phyloP scores from a whole-genome alignment of 2,888 invertebrate species.

The Mesochorus sp. region DNA sequence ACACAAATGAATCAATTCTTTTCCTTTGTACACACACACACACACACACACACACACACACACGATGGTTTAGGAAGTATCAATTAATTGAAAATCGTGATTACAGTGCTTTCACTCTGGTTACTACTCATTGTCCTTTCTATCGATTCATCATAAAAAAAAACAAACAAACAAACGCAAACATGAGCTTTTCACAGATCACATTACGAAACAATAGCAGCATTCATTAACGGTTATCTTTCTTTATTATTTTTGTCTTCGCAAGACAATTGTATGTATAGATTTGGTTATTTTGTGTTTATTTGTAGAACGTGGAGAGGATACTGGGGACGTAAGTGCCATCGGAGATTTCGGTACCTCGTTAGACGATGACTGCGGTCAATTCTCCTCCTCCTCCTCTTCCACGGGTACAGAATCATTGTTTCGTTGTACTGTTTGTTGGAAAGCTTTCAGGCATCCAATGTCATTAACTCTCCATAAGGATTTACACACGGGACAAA shows the following conservation, averaged over 20 bases:
- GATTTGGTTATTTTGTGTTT: slow-evolving; percentile 71
- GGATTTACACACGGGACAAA: slow-evolving; percentile 86
- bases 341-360: slow-evolving; percentile 73
- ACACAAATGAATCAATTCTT: no score
- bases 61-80: no score
- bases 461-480: slow-evolving; percentile 86
- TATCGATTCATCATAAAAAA: no score
- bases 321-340: slow-evolving; percentile 71
- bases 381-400: no score
- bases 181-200: slow-evolving; percentile 31
- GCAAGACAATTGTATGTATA: slow-evolving; percentile 34
- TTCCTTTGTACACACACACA: no score
- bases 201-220: slow-evolving; percentile 32
- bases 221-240: neutral
- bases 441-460: slow-evolving; percentile 86
- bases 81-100: no score
- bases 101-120: no score
- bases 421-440: slow-evolving; percentile 86
- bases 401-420: slow-evolving; percentile 84
- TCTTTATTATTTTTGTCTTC: neutral
- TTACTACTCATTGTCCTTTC: no score
- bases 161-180: no score
- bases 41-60: no score
- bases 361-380: slow-evolving; percentile 76
- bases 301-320: slow-evolving; percentile 77